Evolutionary conservation across 2,797 vertebrate genomes (phyloP).

Genomic region (Eupleurogrammus muticus): DNA sequence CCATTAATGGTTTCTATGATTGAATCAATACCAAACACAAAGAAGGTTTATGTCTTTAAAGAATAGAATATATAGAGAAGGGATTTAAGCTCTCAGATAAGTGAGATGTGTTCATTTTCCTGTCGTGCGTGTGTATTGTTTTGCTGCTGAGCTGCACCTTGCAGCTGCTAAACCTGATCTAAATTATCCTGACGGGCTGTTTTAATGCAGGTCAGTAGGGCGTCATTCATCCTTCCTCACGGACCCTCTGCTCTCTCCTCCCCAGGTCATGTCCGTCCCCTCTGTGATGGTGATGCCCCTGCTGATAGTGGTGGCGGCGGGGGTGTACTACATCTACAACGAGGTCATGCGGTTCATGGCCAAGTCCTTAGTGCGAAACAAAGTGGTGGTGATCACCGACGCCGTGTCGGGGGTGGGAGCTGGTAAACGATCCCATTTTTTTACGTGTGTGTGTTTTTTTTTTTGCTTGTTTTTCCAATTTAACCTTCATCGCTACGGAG

Average conservation of each 20-base stretch:
- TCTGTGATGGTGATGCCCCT: slow-evolving; percentile 87
- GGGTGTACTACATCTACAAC: slow-evolving; percentile 92
- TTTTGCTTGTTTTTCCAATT: not conserved
- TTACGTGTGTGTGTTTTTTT: too few species aligned
- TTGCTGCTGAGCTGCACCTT: slow-evolving; percentile 8
- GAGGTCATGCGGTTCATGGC: slow-evolving; percentile 90
- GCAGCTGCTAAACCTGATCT: slow-evolving; percentile 12
- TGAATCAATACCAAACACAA: slow-evolving; percentile 20
- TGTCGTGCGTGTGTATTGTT: not conserved
- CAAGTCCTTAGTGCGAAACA: slow-evolving; percentile 91
- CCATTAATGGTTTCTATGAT: not conserved
- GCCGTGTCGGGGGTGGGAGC: slow-evolving; percentile 93
- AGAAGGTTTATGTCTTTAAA: not conserved
- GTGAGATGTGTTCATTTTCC: slow-evolving; percentile 1
- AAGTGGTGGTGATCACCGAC: slow-evolving; percentile 95
- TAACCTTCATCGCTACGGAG: not conserved
- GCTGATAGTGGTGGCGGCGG: slow-evolving; percentile 89
- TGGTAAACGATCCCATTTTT: slow-evolving; percentile 82
- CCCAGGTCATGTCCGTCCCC: slow-evolving; percentile 86
- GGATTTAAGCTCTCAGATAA: not conserved
- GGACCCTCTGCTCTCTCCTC: slow-evolving; percentile 32
- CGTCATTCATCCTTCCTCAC: not conserved
- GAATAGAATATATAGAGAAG: not conserved
- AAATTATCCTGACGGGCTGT: slow-evolving; percentile 1
- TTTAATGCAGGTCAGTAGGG: slow-evolving; percentile 29